These are phyloP conservation scores for Cariama cristata DNA, from an alignment of 2,113 vertebrate species.

Conservation along the genomic window DNA sequence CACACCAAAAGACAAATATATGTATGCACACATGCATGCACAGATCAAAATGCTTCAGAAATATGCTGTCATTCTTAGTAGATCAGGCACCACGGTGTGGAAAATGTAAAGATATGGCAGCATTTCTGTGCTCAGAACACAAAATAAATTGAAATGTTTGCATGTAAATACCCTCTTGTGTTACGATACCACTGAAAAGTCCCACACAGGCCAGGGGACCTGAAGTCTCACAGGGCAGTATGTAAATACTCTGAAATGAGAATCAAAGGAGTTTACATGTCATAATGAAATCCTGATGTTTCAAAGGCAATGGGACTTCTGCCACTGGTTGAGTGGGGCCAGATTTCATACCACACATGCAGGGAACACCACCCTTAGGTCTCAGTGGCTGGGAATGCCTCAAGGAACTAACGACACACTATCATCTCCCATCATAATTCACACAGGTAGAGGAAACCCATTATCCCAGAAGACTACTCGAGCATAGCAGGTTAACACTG, in stretches of 20 bases:
- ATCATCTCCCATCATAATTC: not conserved
- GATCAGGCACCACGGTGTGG: not conserved
- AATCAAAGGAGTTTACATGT: not conserved
- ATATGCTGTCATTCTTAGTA: not conserved
- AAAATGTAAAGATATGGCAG: not conserved
- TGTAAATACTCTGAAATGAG: not conserved
- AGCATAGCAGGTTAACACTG: not conserved
- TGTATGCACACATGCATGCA: not conserved
- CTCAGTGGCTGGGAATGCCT: not conserved
- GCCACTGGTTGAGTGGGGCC: not conserved
- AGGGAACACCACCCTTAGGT: not conserved
- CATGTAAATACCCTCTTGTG: not conserved
- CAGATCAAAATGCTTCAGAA: slow-evolving; percentile 15
- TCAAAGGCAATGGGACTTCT: not conserved
- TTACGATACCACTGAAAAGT: not conserved
- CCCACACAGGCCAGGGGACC: not conserved
- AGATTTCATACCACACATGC: not conserved
- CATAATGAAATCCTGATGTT: not conserved
- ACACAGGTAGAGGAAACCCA: not conserved
- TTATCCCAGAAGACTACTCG: not conserved
- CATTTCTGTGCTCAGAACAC: not conserved
- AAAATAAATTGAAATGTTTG: slow-evolving; percentile 23
- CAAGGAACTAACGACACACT: not conserved
- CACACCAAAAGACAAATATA: not conserved
- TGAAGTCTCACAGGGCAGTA: not conserved